These are phyloP conservation scores for Eulemur coronatus DNA, from an alignment of 2,797 vertebrate species.

Conservation along the genomic window DNA sequence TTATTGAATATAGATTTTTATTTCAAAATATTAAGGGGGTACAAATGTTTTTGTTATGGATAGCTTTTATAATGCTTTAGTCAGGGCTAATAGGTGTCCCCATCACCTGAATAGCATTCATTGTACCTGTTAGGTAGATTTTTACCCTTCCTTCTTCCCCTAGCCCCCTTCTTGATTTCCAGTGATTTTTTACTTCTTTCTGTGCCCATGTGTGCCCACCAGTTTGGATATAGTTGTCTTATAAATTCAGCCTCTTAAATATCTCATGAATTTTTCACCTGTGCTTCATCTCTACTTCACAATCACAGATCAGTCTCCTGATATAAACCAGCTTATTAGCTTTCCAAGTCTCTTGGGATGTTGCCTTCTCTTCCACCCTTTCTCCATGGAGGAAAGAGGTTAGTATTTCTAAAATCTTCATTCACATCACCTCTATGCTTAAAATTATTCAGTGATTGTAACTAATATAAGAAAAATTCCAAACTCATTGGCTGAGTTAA, in stretches of 20 bases:
- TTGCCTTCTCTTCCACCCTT: not conserved
- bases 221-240: not conserved
- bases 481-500: not conserved
- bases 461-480: not conserved
- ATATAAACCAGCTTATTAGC: not conserved
- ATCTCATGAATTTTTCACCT: not conserved
- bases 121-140: not conserved
- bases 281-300: not conserved
- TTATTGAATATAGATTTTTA: not conserved
- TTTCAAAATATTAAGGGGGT: not conserved
- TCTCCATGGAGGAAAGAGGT: not conserved
- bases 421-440: not conserved
- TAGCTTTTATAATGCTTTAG: not conserved
- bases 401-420: not conserved
- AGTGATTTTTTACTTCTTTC: not conserved
- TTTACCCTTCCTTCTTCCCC: not conserved
- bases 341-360: not conserved
- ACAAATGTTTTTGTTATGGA: not conserved
- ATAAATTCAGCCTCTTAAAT: not conserved
- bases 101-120: not conserved
- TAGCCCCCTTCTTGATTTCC: not conserved
- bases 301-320: not conserved
- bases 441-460: not conserved
- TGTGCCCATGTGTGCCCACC: not conserved
- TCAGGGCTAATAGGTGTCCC: not conserved